Evolutionary conservation across 2,113 vertebrate species (phyloP).

Genomic region (Crotalus horridus): DNA sequence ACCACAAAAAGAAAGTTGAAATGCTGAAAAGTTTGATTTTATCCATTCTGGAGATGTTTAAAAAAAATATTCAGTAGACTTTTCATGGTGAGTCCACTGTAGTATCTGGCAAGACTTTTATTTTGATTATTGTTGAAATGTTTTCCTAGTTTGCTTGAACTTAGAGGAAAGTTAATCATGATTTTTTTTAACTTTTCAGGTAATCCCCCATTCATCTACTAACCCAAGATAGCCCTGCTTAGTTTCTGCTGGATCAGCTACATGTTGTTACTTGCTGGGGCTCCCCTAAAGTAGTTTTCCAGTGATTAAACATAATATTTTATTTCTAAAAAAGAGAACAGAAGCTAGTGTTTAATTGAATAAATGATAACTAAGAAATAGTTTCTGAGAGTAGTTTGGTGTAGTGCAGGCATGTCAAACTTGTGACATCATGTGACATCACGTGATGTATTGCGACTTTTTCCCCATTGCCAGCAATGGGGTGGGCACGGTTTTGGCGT

Average conservation of each 20-base stretch:
- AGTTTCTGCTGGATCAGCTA: neutral
- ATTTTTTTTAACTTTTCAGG: neutral
- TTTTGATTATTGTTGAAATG: neutral
- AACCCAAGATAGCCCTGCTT: neutral
- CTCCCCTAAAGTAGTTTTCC: neutral
- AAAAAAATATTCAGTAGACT: neutral
- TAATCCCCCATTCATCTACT: neutral
- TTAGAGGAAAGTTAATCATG: neutral
- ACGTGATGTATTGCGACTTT: too few species aligned
- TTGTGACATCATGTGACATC: rapidly evolving
- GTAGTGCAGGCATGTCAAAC: neutral
- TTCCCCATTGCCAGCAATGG: too few species aligned
- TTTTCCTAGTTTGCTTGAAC: neutral
- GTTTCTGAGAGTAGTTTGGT: neutral
- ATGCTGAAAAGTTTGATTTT: neutral
- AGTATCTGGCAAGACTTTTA: neutral
- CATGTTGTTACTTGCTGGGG: neutral
- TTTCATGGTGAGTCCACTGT: neutral
- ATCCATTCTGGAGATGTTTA: neutral
- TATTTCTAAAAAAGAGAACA: neutral
- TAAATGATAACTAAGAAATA: neutral
- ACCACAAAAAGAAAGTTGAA: neutral
- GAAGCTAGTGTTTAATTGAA: neutral
- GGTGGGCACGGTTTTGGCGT: too few species aligned
- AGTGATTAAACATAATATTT: neutral